Evolutionary conservation across 1,140 invertebrate species (phyloP), one percentile per base, ranked within the genome.

Genomic region (Mesaphorura yosii): DNA sequence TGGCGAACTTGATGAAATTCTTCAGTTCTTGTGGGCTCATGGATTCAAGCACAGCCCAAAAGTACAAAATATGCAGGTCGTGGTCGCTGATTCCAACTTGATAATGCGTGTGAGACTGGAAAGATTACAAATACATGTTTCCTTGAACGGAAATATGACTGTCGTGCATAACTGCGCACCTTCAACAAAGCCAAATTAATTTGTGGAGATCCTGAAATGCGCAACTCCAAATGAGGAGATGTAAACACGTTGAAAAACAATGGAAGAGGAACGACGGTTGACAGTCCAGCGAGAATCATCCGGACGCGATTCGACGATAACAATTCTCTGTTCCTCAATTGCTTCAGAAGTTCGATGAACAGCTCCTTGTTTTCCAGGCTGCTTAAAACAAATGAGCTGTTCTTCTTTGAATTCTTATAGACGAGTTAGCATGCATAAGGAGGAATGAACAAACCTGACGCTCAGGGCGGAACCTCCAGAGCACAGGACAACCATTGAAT

Each of bases 71-170:
- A 52, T 72, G 69, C 25, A 56, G 44, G 56, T 72, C 71, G 7
- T 67, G 65, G 48, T 71, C 70, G 53, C 62, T 67, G 47, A 72
- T 57, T n/a, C 70, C 70, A 4, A 71, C 69, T 55, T 72, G 69
- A 51, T 71, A 70, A 64, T 70, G 70, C 0, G 69, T 71, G 52
- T 72, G 69, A 2, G 62, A n/a, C n/a, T n/a, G n/a, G n/a, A n/a
- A n/a, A n/a, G n/a, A n/a, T n/a, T n/a, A n/a, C 65, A 68, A 70
- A 49, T 10, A 22, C 26, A 34, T 50, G 37, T 14, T 28, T 22
- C 3, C n/a, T 28, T n/a, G 23, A 44, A 51, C 19, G 28, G 54
- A 23, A 51, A 51, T n/a, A 15, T 51, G 37, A 51, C 55, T n/a
- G n/a, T n/a, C 55, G 69, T n/a, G n/a, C n/a, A n/a, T n/a, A n/a